Evolutionary conservation across 2,888 invertebrate species (phyloP), one percentile per base, ranked within the genome.

Genomic region (Oithona nana): DNA sequence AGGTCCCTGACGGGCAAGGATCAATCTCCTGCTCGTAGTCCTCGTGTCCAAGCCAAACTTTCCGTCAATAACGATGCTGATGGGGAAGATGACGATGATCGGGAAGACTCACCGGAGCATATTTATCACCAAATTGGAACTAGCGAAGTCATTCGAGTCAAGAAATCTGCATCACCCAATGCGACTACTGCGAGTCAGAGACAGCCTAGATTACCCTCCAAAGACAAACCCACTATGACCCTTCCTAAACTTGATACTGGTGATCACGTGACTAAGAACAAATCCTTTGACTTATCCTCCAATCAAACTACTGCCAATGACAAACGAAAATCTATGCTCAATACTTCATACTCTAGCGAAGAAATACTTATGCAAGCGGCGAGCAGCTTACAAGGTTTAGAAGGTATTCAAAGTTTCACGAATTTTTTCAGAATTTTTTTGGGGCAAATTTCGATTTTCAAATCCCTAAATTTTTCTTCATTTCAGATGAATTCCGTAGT

Each of bases 71-170:
- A 39, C 16, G 39, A 39, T 39, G 39, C 39, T 39, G 39, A 39
- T 39, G 39, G 39, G 8, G 39, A 39, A 16, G 39, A 39, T 39
- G 16, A 39, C 16, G 39, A 6, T 16, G 39, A 39, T 39, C 39
- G 39, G 8, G 39, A 39, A 39, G 39, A 39, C 16, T 62, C 62
- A 20, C 62, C 62, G n/a, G 62, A 62, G 39, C 62, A 62, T 28
- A 62, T 62, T 39, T 62, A 62, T 62, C 62, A 62, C n/a, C 22
- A 39, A 24, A 59, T 59, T 50, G 59, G 49, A 4, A 26, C 57
- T 16, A 20, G 20, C 8, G 20, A 24, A 13, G 24, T 29, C 57
- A 16, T 57, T 29, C 57, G 28, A 2, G 29, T n/a, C n/a, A 57
- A 30, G 16, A 28, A 28, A 57, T 13, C 26, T 28, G 28, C 28